Base-by-base conservation (phyloP, 2,113 vertebrate species). In the Oncorhynchus mykiss region DNA sequence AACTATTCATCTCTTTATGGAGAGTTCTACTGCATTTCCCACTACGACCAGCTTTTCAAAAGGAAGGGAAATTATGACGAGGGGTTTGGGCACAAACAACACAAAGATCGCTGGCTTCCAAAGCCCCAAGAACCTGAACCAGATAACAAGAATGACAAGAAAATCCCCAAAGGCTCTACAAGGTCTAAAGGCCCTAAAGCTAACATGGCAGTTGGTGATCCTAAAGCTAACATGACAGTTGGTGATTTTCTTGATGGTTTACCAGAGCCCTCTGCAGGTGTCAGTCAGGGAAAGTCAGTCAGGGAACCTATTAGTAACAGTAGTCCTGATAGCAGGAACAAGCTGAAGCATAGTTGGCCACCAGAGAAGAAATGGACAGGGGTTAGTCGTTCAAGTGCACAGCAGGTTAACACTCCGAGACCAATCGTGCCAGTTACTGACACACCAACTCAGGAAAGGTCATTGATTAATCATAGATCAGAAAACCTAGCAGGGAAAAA, bases 41-140 rank as follows among this genome's bases (percentile, higher is more conserved):
- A 94, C 85, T 94, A 93, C 82, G 88, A 92, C 67, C 91, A 94
- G 81, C 89, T 93, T 60, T 94, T 94, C 76, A 93, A 88, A 85
- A 86, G 77, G 75, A 93, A 92, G 57, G 92, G 92, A 68, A 94
- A 94, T 82, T 93, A 93, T 73, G 93, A 94, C 39, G 92, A 94
- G 76, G 93, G 92, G 60, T 93, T 94, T 75, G 92, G 93, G 2
- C 90, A 85, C 82, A 88, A 64, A 70, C 93, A 93, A 69, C 92
- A 93, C 78, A 94, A 93, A 88, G 89, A 94, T 73, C 90, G 25
- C n/a, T 93, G 92, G 92, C 80, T 92, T 78, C 78, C 72, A 69
- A 93, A 89, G 81, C 75, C 80, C 60, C 75, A 80, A 75, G 81
- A 51, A 18, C 59, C 14, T 25, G 79, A 91, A 27, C 71, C 79